Evolutionary conservation across 1,140 invertebrate species (phyloP), one percentile per base, ranked within the genome.

Genomic region (Protaetia brevitarsis): DNA sequence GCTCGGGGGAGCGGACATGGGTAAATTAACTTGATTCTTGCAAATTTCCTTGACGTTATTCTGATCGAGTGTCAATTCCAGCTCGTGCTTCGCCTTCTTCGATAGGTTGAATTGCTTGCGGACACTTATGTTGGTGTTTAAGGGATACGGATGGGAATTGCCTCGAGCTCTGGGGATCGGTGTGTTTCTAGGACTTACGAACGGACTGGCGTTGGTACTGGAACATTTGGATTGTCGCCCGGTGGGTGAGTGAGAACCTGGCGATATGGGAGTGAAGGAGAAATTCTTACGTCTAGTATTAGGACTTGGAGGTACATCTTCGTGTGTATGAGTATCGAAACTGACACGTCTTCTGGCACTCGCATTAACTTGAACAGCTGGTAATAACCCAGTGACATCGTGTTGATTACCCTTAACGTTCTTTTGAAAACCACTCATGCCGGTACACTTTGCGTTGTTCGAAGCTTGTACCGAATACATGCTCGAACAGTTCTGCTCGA

Each of bases 181-280:
- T 68, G 65, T 72, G 68, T 69, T 76, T 74, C 90, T 81, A 0
- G 92, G 92, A 71, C 91, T 93, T 1, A 93, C 90, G 76, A 94
- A 94, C 1, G 91, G 91, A 76, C 89, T 92, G n/a, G 86, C 86
- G 63, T 82, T 84, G 2, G 84, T 82, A 27, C 81, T 83, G 64
- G 77, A 86, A 69, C 76, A 84, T 71, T 82, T 83, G 2, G 81
- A 83, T 29, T 80, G 78, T 31, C 75, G 79, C 71, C 79, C 83
- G 45, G 82, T 83, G 16, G 85, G 86, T 3, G 83, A 85, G 73
- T 84, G 82, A 23, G 87, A 85, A 62, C 87, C 85, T 3, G 90
- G 90, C 23, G 71, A 84, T 82, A 68, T 82, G 61, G 74, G 81
- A 71, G 74, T 89, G 74, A 95, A 95, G 77, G 88, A 91, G 75